phyloP scores from a whole-genome alignment of 2,797 vertebrate genomes.

The Syngnathus rostellatus region DNA sequence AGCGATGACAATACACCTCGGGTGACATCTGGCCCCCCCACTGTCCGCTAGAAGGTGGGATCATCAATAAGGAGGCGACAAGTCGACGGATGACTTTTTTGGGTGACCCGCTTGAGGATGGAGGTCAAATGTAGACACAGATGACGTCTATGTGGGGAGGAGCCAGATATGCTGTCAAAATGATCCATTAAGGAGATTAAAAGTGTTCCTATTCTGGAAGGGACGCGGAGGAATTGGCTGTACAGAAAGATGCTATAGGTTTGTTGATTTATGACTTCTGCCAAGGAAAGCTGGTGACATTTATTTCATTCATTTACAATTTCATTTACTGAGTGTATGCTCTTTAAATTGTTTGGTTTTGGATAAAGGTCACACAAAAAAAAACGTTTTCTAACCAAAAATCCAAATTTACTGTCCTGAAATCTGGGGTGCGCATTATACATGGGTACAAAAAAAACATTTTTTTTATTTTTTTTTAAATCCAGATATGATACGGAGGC shows the following conservation, averaged over 20 bases:
- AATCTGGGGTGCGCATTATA: too few relatives aligned
- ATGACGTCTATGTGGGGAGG: slow-evolving; percentile 6
- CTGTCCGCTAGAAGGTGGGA: not conserved
- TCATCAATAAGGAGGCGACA: not conserved
- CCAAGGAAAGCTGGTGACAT: not conserved
- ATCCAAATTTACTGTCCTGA: too few relatives aligned
- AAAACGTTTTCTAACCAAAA: too few relatives aligned
- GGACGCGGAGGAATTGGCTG: slow-evolving; percentile 4
- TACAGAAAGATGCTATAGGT: not conserved
- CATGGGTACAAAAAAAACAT: too few relatives aligned
- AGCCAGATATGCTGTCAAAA: slow-evolving; percentile 35
- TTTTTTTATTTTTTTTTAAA: too few relatives aligned
- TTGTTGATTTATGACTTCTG: not conserved
- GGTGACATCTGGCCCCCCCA: too few relatives aligned
- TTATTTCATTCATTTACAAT: not conserved
- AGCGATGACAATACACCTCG: too few relatives aligned
- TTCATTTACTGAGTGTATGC: too few relatives aligned
- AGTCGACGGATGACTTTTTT: not conserved
- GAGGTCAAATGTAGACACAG: not conserved
- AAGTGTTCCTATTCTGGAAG: slow-evolving; percentile 24
- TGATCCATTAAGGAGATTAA: slow-evolving; percentile 55
- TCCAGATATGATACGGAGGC: too few relatives aligned
- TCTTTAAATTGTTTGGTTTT: too few relatives aligned
- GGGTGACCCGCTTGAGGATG: not conserved
- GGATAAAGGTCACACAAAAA: too few relatives aligned